phyloP scores from a whole-genome alignment of 2,797 vertebrate genomes.

The Thalassophryne amazonica region DNA sequence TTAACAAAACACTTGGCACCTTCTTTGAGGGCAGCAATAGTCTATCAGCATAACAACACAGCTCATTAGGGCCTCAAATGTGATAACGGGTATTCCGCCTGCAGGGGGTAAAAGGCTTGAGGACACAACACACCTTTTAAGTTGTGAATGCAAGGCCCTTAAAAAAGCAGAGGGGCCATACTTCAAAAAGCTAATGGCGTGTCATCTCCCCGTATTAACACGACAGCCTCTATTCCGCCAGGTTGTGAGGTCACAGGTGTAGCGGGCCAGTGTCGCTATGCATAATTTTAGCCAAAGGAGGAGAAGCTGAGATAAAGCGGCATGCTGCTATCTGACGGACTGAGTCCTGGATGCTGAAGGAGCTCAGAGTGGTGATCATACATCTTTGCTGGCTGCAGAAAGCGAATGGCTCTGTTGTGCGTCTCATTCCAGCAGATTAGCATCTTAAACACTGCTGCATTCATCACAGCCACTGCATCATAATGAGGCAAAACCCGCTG shows the following conservation, averaged over 20 bases:
- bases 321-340: conserved; percentile 51
- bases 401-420: conserved; percentile 50
- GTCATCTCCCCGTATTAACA: conserved; percentile 87
- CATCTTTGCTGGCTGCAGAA: conserved; percentile 59
- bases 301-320: conserved; percentile 58
- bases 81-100: conserved; percentile 76
- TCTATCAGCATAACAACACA: conserved; percentile 64
- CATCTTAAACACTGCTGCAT: conserved; percentile 66
- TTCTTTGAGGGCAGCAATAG: conserved; percentile 34
- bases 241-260: conserved; percentile 52
- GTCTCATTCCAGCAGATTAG: conserved; percentile 68
- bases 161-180: conserved; percentile 73
- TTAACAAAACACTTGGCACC: conserved; percentile 53
- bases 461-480: conserved; percentile 57
- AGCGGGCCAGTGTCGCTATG: conserved; percentile 35
- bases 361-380: conserved; percentile 40
- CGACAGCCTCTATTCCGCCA: conserved; percentile 64
- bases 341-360: conserved; percentile 30
- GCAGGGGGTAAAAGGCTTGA: conserved; percentile 66
- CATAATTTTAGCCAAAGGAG: conserved; percentile 46
- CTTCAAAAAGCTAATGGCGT: conserved; percentile 89
- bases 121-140: conserved; percentile 74
- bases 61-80: conserved; percentile 66
- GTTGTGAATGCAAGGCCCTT: conserved; percentile 48
- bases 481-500: conserved; percentile 39